Percentiles rank a stretch among this genome's conserved stretches.
These are phyloP conservation scores for Rhorus exstirpatorius DNA, from an alignment of 2,888 invertebrate species.

Conservation along the genomic window DNA sequence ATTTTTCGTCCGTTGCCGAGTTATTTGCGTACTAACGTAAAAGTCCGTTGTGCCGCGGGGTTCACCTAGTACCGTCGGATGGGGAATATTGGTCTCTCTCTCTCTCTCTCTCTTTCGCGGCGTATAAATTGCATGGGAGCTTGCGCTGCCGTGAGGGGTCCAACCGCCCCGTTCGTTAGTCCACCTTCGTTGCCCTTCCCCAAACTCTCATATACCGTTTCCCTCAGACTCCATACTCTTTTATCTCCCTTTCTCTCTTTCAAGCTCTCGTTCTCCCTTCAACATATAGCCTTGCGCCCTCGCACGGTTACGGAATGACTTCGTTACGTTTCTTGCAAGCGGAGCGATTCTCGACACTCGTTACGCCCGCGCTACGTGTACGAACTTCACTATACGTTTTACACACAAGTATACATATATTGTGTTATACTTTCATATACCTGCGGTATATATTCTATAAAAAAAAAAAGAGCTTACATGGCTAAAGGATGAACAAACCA, in stretches of 20 bases:
- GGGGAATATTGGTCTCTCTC: slow-evolving; percentile 57
- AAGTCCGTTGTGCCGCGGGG: slow-evolving; percentile 56
- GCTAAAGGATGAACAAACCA: too few relatives aligned
- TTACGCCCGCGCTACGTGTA: slow-evolving; percentile 58
- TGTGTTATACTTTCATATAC: slow-evolving; percentile 7
- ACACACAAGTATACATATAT: not conserved
- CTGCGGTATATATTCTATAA: not conserved
- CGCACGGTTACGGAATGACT: slow-evolving; percentile 66
- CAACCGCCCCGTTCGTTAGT: slow-evolving; percentile 58
- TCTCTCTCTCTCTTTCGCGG: slow-evolving; percentile 45
- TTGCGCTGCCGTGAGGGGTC: slow-evolving; percentile 33
- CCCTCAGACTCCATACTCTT: slow-evolving; percentile 13
- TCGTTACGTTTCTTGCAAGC: slow-evolving; percentile 66
- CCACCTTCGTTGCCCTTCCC: slow-evolving; percentile 51
- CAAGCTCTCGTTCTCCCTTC: slow-evolving; percentile 36
- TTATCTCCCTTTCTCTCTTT: slow-evolving; percentile 41
- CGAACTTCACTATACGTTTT: slow-evolving; percentile 51
- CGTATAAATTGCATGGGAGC: slow-evolving; percentile 57
- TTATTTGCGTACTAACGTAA: slow-evolving; percentile 78
- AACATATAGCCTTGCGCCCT: slow-evolving; percentile 50
- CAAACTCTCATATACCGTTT: slow-evolving; percentile 37
- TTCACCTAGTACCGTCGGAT: slow-evolving; percentile 38
- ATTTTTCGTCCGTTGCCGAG: slow-evolving; percentile 78
- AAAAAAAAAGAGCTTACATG: not conserved
- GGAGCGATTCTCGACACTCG: slow-evolving; percentile 58